These are phyloP conservation scores for Aelia acuminata DNA, from an alignment of 2,888 invertebrate genomes.

Conservation along the genomic window DNA sequence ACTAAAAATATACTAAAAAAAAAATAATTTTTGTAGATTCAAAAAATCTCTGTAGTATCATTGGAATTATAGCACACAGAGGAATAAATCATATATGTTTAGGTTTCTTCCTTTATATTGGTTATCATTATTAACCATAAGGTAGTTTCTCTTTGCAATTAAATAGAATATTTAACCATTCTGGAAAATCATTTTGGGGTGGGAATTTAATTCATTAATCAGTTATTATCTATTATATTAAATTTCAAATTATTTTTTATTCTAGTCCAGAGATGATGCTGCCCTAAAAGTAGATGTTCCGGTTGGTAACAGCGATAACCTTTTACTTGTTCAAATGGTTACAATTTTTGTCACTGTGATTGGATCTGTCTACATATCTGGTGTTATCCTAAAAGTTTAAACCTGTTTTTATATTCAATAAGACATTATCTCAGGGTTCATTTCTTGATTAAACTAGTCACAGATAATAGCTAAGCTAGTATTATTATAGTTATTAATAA, in stretches of 20 bases:
- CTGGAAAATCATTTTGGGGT: no score
- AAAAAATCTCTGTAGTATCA: no score
- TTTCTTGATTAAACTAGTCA: not conserved
- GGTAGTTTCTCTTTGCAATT: no score
- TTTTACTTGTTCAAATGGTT: conserved; percentile 9
- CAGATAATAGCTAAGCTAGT: not conserved
- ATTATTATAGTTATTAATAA: not conserved
- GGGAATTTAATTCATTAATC: no score
- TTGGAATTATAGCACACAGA: no score
- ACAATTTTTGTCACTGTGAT: conserved; percentile 40
- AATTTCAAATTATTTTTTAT: conserved; percentile 7
- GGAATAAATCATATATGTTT: no score
- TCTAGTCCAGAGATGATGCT: conserved; percentile 27
- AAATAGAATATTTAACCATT: no score
- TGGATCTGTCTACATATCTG: conserved; percentile 49
- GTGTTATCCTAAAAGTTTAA: conserved; percentile 50
- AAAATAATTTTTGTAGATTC: no score
- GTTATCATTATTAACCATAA: no score
- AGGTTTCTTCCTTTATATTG: no score
- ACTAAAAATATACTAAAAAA: no score
- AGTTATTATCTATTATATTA: no score
- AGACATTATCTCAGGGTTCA: not conserved
- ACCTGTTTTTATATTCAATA: not conserved
- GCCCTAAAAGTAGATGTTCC: conserved; percentile 32
- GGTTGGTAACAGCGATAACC: conserved; percentile 46